These are phyloP conservation scores for Epinephelus fuscoguttatus DNA, from an alignment of 2,113 vertebrate genomes.

Conservation along the genomic window DNA sequence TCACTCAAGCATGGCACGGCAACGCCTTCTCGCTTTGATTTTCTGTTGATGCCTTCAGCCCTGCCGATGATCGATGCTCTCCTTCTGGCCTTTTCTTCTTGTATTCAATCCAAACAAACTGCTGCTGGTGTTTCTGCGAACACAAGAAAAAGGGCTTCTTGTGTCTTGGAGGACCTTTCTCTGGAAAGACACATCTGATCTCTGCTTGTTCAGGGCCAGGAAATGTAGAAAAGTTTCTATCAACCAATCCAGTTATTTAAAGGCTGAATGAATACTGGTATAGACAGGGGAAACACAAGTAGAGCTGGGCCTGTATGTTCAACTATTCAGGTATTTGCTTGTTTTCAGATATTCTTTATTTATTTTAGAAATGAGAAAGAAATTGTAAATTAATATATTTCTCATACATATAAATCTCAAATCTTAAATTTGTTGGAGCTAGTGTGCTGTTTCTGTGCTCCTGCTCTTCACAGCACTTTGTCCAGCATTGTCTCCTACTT, in stretches of 20 bases:
- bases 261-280: background rate
- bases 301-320: too few relatives aligned
- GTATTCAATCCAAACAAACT: slow-evolving; percentile 25
- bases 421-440: too few relatives aligned
- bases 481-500: too few relatives aligned
- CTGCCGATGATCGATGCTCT: background rate
- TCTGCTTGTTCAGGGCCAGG: background rate
- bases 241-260: background rate
- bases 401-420: too few relatives aligned
- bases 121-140: slow-evolving; percentile 16
- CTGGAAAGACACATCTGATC: background rate
- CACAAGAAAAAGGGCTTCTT: background rate
- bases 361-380: too few relatives aligned
- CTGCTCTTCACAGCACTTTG: too few relatives aligned
- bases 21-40: background rate
- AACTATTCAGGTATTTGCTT: too few relatives aligned
- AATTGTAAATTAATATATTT: too few relatives aligned
- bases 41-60: background rate
- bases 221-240: background rate
- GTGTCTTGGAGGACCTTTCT: background rate
- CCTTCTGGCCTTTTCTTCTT: background rate
- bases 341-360: too few relatives aligned
- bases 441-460: too few relatives aligned
- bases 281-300: too few relatives aligned
- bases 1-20: background rate